Evolutionary conservation across 2,797 vertebrate genomes (phyloP).

Genomic region (Xiphorhynchus erythropygius): DNA sequence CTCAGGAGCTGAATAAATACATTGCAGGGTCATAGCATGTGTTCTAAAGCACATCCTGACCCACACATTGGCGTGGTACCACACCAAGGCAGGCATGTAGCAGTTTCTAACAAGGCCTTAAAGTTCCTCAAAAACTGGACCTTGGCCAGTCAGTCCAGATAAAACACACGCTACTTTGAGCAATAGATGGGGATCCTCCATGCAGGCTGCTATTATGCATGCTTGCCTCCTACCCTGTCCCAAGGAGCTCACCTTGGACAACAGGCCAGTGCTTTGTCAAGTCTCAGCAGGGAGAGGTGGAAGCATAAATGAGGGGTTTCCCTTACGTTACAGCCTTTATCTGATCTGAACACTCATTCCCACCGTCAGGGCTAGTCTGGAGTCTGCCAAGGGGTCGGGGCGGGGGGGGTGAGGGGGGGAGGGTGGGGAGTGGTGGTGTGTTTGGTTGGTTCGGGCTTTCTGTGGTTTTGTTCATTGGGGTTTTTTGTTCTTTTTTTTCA

Average conservation of each 20-base stretch:
- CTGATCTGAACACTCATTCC: not conserved
- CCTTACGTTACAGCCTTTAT: not conserved
- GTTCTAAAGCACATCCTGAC: conserved; percentile 39
- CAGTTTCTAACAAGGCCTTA: not conserved
- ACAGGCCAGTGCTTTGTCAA: not conserved
- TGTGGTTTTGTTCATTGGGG: no score
- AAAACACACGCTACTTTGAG: not conserved
- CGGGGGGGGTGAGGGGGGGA: no score
- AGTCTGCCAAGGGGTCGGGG: not conserved
- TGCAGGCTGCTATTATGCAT: not conserved
- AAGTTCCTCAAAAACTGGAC: not conserved
- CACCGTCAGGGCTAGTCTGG: not conserved
- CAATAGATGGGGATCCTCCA: no score
- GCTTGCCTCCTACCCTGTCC: not conserved
- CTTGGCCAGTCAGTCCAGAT: not conserved
- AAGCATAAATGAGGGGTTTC: not conserved
- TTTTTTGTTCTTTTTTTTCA: not conserved
- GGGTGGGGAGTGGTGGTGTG: no score
- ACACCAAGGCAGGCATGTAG: not conserved
- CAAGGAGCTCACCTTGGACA: not conserved
- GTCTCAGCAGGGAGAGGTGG: not conserved
- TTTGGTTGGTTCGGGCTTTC: no score
- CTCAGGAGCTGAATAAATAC: conserved; percentile 5
- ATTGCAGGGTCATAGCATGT: not conserved
- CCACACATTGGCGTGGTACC: not conserved